Base-by-base conservation (phyloP, 2,888 invertebrate genomes). In the Pilophorus perplexus region DNA sequence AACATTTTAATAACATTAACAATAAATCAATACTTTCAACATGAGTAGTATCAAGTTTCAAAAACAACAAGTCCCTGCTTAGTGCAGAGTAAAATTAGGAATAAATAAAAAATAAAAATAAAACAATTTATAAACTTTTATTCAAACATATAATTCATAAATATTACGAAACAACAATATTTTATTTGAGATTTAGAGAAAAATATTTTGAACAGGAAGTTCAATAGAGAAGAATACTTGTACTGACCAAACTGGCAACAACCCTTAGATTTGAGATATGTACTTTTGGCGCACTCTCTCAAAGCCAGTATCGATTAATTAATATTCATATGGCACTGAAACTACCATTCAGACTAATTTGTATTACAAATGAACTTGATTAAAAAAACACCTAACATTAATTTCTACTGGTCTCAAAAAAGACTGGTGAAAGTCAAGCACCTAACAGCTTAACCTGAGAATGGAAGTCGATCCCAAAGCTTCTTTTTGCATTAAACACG, bases 1-100 rank as follows among this genome's bases (percentile, higher is more conserved):
- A 59, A 59, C 38, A 59, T 59, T 55, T 37, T 40, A 14, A 42
- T 59, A 59, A 59, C 59, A 42, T 59, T 44, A 59, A 59, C 27
- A 59, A 40, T 52, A 52, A 52, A 52, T 52, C 27, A 52, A 52
- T 52, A n/a, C 27, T 52, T 12, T 52, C 28, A 52, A 27, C 52
- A 16, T 52, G 28, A 52, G 28, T 28, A 27, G 16, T 52, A 52
- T 10, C 16, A 52, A 52, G 18, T 14, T 52, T 28, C 52, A 52
- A 52, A 52, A 28, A 28, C 46, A 52, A 52, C 33, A 52, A 27
- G 18, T 28, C 14, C 10, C 52, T 28, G 28, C 28, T 28, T 28
- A 12, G 27, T 28, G 52, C 33, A 52, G 27, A 16, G 22, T 28
- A 28, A 52, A 52, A 52, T 52, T 52, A 52, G 28, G 18, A 52